Evolutionary conservation across 1,140 invertebrate species (phyloP).

Genomic region (Antheraea pernyi): DNA sequence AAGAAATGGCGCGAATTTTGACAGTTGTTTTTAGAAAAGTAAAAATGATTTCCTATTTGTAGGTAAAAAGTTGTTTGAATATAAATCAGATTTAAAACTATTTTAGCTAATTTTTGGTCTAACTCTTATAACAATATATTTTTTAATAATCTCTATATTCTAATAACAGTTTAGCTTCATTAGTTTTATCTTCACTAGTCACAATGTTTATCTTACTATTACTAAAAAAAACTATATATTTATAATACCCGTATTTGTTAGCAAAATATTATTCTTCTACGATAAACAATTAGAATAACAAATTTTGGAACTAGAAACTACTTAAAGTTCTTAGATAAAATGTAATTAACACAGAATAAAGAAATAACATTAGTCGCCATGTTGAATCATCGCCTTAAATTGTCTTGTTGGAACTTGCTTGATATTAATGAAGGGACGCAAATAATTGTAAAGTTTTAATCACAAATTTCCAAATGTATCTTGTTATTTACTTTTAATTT

Average conservation of each 20-base stretch:
- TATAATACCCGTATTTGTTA: constrained; percentile 61
- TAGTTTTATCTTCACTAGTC: constrained; percentile 48
- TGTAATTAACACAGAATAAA: constrained; percentile 35
- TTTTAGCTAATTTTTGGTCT: constrained; percentile 52
- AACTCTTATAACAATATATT: constrained; percentile 22
- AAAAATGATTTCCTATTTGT: constrained; percentile 21
- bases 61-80: constrained; percentile 38
- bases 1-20: constrained; percentile 23
- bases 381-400: constrained; percentile 60
- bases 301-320: constrained; percentile 64
- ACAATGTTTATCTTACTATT: not conserved
- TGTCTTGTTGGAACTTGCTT: constrained; percentile 36
- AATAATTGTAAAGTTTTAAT: too few relatives aligned
- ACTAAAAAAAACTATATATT: constrained; percentile 37
- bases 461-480: too few relatives aligned
- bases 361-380: constrained; percentile 46
- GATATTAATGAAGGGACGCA: too few relatives aligned
- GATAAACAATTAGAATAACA: constrained; percentile 58
- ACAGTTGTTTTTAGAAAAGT: not conserved
- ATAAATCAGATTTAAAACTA: constrained; percentile 37
- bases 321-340: constrained; percentile 63
- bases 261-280: constrained; percentile 75
- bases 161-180: constrained; percentile 54
- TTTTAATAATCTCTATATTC: constrained; percentile 44
- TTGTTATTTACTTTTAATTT: too few relatives aligned